Evolutionary conservation across 2,797 vertebrate genomes (phyloP), one percentile per base, ranked within the genome.

Genomic region (Gallinago solitaria): DNA sequence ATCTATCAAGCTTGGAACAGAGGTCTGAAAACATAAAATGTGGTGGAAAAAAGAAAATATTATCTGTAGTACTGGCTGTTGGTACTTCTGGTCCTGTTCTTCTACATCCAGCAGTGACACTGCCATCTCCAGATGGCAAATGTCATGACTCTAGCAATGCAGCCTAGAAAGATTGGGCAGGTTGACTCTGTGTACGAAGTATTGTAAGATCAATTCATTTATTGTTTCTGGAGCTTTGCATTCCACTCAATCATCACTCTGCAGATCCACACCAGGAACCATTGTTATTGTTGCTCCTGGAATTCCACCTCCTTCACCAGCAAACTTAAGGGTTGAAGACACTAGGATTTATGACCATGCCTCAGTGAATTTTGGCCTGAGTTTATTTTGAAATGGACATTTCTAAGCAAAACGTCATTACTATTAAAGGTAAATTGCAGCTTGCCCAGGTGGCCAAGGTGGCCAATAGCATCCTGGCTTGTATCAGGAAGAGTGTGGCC

Each of bases 151-250:
- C n/a, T 18, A 70, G 35, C 18, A 43, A 39, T 9, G 24, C 39
- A 50, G 45, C 7, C 27, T 25, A 67, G 56, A 74, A 73, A 53
- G 12, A 21, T 17, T 19, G 9, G 18, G 10, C 16, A 76, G 37
- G 23, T 16, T 65, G 4, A 35, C 48, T 8, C 20, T 19, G 1
- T 32, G 5, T 11, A 11, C 63, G 23, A 83, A 19, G 5, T 9
- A 28, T 15, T 13, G 0, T 9, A 8, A 59, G 16, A 43, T 5
- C 28, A 11, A 65, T 20, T 56, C 7, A 61, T 17, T 2, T 41
- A 7, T 35, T 0, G 0, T 39, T 93, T 95, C 37, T 76, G 30
- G 17, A 47, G 5, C 9, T 60, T 76, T 3, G 2, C 27, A 16
- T 1, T 1, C 7, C 2, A 47, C 8, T 59, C 15, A 20, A 32